Conservation (phyloP, 2,113 vertebrate species). For the Poeciliopsis turrubarensis region DNA sequence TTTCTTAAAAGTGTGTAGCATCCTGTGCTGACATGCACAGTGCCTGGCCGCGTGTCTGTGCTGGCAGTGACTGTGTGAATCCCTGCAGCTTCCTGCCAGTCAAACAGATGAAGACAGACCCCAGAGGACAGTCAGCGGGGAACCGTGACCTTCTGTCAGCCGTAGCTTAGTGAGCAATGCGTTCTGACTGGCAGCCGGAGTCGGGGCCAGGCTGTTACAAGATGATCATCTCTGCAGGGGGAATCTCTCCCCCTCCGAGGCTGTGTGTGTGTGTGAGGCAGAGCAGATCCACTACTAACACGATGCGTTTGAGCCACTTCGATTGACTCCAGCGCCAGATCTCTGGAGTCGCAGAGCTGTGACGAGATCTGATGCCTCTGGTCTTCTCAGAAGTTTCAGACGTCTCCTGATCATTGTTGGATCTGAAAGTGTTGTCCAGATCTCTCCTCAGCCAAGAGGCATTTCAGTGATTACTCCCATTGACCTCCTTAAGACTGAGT, state of each 20-base stretch:
- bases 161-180: not conserved
- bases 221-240: not conserved
- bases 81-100: not conserved
- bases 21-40: not conserved
- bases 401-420: not conserved
- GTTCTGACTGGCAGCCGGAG: not conserved
- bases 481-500: not conserved
- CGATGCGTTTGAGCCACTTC: not conserved
- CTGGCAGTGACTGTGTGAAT: not conserved
- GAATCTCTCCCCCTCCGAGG: not conserved
- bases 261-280: not conserved
- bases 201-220: not conserved
- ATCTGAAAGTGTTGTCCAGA: not conserved
- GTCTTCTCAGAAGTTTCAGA: not conserved
- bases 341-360: not conserved
- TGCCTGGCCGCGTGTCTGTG: not conserved
- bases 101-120: not conserved
- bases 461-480: not conserved
- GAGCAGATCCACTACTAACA: not conserved
- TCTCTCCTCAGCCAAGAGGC: not conserved
- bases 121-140: not conserved
- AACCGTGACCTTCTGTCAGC: not conserved
- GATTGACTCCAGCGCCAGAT: not conserved
- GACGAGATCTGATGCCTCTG: not conserved
- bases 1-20: not conserved